Percentiles rank a stretch among this genome's conserved stretches.
Conservation (phyloP, 2,797 vertebrate species). For the Aphelocoma californica region DNA sequence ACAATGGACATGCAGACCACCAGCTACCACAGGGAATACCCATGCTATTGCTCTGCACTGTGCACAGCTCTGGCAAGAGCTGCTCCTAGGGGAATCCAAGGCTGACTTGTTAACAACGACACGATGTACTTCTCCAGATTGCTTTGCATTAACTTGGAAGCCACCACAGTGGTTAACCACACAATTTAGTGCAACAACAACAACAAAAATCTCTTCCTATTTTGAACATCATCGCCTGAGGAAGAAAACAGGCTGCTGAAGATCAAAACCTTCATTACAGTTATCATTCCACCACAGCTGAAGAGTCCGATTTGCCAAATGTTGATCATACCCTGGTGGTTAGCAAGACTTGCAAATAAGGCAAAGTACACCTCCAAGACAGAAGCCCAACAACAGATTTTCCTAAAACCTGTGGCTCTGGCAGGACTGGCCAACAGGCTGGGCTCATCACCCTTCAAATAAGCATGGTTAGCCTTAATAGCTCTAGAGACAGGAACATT, state of each 20-base stretch:
- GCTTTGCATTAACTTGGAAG: not conserved
- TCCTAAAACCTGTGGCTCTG: not conserved
- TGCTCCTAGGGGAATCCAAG: not conserved
- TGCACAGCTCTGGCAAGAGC: not conserved
- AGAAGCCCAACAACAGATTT: not conserved
- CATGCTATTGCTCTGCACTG: accelerated
- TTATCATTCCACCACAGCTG: not conserved
- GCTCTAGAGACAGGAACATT: not conserved
- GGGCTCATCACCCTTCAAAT: not conserved
- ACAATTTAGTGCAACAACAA: not conserved
- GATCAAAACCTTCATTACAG: not conserved
- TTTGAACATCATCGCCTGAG: not conserved
- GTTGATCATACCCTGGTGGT: not conserved
- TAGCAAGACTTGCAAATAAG: not conserved
- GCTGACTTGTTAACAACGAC: not conserved
- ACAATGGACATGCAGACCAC: accelerated
- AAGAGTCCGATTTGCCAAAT: not conserved
- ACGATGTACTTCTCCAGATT: not conserved
- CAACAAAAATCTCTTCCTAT: not conserved
- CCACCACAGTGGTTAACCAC: not conserved
- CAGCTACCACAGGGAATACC: not conserved
- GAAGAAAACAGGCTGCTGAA: not conserved
- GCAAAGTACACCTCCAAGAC: not conserved
- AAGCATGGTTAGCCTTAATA: not conserved
- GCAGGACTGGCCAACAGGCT: not conserved